These are phyloP conservation scores for Channa maculata DNA, from an alignment of 2,113 vertebrate genomes.

Conservation along the genomic window DNA sequence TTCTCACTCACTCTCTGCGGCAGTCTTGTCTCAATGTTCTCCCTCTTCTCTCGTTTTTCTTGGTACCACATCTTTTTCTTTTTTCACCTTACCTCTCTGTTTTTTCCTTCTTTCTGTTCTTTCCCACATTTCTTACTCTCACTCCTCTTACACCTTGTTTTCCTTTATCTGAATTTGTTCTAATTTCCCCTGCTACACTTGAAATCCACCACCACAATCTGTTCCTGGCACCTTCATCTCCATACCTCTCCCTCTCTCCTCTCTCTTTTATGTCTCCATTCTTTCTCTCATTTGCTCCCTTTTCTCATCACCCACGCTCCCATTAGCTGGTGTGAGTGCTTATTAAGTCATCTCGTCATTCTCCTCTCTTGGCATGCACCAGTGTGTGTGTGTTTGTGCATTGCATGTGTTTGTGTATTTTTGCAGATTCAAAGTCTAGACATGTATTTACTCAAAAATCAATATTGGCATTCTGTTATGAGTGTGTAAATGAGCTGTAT, in stretches of 20 bases:
- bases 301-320: constrained; percentile 67
- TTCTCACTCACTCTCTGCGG: constrained; percentile 38
- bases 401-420: constrained; percentile 22
- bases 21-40: constrained; percentile 53
- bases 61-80: not conserved
- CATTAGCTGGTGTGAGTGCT: constrained; percentile 75
- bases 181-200: constrained; percentile 25
- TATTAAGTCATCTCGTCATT: constrained; percentile 78
- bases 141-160: constrained; percentile 22
- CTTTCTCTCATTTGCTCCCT: constrained; percentile 55
- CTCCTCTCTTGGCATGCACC: constrained; percentile 56
- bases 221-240: constrained; percentile 41
- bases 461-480: constrained; percentile 48
- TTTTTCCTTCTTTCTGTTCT: constrained; percentile 29
- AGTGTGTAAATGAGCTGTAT: constrained; percentile 40
- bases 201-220: constrained; percentile 34
- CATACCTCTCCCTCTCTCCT: not conserved
- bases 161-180: constrained; percentile 34
- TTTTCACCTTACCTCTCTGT: not conserved
- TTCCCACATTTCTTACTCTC: constrained; percentile 14
- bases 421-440: constrained; percentile 57
- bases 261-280: constrained; percentile 36
- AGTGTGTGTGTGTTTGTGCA: constrained; percentile 30
- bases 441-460: constrained; percentile 60
- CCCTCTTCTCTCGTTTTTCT: constrained; percentile 14